Evolutionary conservation across 2,797 vertebrate genomes (phyloP).

Genomic region (Rhinogobio ventralis): DNA sequence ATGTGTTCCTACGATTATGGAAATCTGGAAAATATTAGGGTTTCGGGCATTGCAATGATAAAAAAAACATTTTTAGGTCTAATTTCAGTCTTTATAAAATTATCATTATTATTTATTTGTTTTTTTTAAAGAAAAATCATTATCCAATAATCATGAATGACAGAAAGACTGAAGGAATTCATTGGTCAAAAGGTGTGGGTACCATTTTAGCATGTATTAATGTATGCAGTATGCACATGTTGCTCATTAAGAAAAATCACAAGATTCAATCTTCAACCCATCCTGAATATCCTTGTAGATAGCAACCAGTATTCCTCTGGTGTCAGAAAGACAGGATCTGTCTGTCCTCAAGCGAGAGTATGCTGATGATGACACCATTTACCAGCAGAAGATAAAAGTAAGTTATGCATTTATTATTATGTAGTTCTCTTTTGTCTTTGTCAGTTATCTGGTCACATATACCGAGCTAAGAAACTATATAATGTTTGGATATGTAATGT

Average conservation of each 20-base stretch:
- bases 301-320: constrained; percentile 90
- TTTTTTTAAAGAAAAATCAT: neutral
- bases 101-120: neutral
- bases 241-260: neutral
- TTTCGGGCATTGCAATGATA: neutral
- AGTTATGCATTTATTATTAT: constrained; percentile 26
- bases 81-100: neutral
- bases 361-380: constrained; percentile 87
- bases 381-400: constrained; percentile 93
- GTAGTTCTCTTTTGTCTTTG: neutral
- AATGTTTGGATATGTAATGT: neutral
- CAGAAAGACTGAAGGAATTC: neutral
- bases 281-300: constrained; percentile 76
- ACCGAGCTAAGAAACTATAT: neutral
- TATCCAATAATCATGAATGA: neutral
- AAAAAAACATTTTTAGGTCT: neutral
- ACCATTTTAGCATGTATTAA: neutral
- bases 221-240: neutral
- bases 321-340: constrained; percentile 89
- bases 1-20: neutral
- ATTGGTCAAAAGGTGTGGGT: too few species aligned
- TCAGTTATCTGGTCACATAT: neutral
- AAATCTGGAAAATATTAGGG: neutral
- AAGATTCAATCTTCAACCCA: neutral
- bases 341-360: constrained; percentile 89